Evolutionary conservation across 1,140 invertebrate species (phyloP), one percentile per base, ranked within the genome.

Genomic region (Tetragonula clypearis): DNA sequence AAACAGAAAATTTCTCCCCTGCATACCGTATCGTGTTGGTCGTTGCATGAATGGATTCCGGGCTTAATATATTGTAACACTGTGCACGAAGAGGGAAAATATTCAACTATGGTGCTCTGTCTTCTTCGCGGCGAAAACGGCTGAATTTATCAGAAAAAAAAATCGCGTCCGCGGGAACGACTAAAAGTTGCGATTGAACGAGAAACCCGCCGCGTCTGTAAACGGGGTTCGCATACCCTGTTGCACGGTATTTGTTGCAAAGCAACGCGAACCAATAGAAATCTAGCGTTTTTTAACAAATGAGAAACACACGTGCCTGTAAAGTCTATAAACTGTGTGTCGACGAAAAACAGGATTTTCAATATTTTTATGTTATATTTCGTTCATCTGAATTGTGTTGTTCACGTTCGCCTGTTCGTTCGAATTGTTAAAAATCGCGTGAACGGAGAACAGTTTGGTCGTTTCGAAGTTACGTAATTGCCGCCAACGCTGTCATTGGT

Each of bases 101-200:
- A 9, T 49, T 49, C 6, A 49, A 49, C 41, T n/a, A n/a, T n/a
- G 41, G 41, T 8, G 6, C 41, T 35, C 58, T 15, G n/a, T 41
- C 5, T 62, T 77, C 35, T 35, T 30, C 41, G 58, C 1, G 35
- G 19, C 23, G 23, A 30, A 15, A 69, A 81, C 60, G 41, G 11
- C 71, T 60, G 17, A 79, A 72, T 79, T 84, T 84, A 26, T 69
- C 58, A 35, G 56, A 79, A 84, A 79, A 84, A 79, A 84, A 84
- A 72, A 35, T 58, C 56, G 53, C 60, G 26, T 21, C 26, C 65
- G 35, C 35, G 82, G 56, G 2, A 49, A 62, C 41, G 21, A 55
- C 19, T 62, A 84, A 84, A 78, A 84, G 56, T 79, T 73, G 30
- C 58, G 68, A 72, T 26, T 58, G n/a, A 71, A 65, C 26, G 15